Base-by-base conservation (phyloP, 2,888 invertebrate genomes). In the Zaprionus bogoriensis region DNA sequence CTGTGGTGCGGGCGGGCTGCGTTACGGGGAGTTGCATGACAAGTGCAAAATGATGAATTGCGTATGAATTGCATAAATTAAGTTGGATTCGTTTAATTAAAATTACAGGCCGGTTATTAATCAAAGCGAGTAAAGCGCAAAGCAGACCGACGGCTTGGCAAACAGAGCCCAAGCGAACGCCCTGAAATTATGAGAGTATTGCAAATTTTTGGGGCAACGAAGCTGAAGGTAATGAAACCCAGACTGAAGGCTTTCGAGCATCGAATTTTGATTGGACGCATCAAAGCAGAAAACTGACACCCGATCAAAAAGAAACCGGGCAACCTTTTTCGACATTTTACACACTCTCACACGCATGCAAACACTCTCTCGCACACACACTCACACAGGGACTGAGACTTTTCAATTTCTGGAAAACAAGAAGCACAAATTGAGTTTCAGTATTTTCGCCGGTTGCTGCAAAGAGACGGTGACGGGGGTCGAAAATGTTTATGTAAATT, bases 1-100 rank as follows among this genome's bases (percentile, higher is more conserved):
- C 58, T n/a, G n/a, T n/a, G n/a, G n/a, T n/a, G n/a, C n/a, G n/a
- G n/a, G n/a, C n/a, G n/a, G n/a, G n/a, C n/a, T n/a, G n/a, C n/a
- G n/a, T n/a, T n/a, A n/a, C n/a, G n/a, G n/a, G 58, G 55, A 58
- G 77, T 44, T 67, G 75, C 80, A 82, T 83, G 82, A 87, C 82
- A 83, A 83, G 83, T 83, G 82, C 79, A 82, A 87, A 87, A 87
- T 87, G 83, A 87, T 85, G 79, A 81, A 81, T 80, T 87, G 72
- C 82, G 65, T 76, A 83, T 82, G 83, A 83, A 87, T 87, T 87
- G 87, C 82, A 83, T 83, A 83, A 83, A 83, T 87, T 85, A 87
- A 83, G 79, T 74, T 79, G 76, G 69, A 74, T 87, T 82, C 77
- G 87, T 76, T 83, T 83, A 85, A 83, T 87, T 87, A 87, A 82